These are phyloP conservation scores for Agrenia bidenticulata DNA, from an alignment of 2,888 invertebrate genomes.

Conservation along the genomic window DNA sequence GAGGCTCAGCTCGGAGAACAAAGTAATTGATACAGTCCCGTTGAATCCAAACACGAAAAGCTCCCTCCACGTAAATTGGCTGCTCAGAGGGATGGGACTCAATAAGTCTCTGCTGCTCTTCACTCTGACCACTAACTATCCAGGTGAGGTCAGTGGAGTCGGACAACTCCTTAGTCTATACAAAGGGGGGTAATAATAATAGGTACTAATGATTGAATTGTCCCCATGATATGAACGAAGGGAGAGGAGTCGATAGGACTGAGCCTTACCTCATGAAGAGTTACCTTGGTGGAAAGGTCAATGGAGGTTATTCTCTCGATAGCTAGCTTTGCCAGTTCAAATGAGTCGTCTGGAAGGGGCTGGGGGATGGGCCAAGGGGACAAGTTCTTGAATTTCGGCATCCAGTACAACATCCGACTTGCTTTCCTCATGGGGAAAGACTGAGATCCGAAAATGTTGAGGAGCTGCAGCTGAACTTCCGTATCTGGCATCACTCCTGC, in stretches of 20 bases:
- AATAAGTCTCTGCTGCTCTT: constrained; percentile 70
- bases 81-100: constrained; percentile 63
- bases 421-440: constrained; percentile 62
- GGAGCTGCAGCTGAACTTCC: constrained; percentile 79
- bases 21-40: constrained; percentile 79
- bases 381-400: constrained; percentile 86
- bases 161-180: constrained; percentile 62
- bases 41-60: constrained; percentile 75
- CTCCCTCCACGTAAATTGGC: constrained; percentile 81
- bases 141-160: constrained; percentile 84
- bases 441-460: constrained; percentile 78
- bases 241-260: too few species aligned
- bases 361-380: constrained; percentile 83
- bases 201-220: too few species aligned
- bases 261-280: constrained; percentile 65
- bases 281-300: constrained; percentile 70
- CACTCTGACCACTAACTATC: constrained; percentile 85
- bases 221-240: too few species aligned
- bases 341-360: constrained; percentile 72
- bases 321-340: constrained; percentile 78
- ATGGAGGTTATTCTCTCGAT: constrained; percentile 79
- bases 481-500: constrained; percentile 85
- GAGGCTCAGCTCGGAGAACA: constrained; percentile 71
- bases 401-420: constrained; percentile 64
- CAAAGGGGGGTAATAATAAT: too few species aligned